A percentile compares a stretch with the other conserved stretches of the same genome.
These are phyloP conservation scores for Agonopterix arenella DNA, from an alignment of 2,888 invertebrate genomes.

Conservation along the genomic window DNA sequence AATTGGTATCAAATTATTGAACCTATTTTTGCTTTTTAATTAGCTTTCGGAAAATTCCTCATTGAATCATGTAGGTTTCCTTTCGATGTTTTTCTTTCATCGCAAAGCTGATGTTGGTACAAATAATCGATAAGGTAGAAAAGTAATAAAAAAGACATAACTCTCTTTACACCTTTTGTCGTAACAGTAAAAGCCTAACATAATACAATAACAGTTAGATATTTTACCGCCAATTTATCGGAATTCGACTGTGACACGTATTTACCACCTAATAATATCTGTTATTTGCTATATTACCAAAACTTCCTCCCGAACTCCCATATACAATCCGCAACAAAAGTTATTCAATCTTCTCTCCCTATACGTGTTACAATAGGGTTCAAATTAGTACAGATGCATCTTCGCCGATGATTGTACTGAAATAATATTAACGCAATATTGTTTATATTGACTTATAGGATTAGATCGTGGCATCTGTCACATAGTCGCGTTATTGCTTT, in stretches of 20 bases:
- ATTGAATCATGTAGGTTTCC: no score
- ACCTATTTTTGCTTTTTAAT: no score
- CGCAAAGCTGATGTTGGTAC: no score
- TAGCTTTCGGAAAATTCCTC: no score
- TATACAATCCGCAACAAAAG: neutral
- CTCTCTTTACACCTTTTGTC: neutral
- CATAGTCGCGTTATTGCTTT: slow-evolving; percentile 17
- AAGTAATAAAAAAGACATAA: neutral
- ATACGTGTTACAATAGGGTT: no score
- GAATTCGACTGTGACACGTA: neutral
- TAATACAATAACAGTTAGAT: neutral
- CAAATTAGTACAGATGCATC: neutral
- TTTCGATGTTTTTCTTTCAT: no score
- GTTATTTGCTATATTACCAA: neutral
- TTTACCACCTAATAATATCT: neutral
- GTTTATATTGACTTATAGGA: slow-evolving; percentile 20
- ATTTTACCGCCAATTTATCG: neutral
- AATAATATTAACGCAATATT: slow-evolving; percentile 4
- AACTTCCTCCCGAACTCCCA: neutral
- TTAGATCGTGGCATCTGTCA: slow-evolving; percentile 21
- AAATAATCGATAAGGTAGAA: no score
- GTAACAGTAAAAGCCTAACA: neutral
- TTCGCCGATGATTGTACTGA: neutral
- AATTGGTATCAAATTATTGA: no score
- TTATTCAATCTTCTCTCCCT: no score